These are phyloP conservation scores for Diarsia dahlii DNA, from an alignment of 2,888 invertebrate genomes.

Conservation along the genomic window DNA sequence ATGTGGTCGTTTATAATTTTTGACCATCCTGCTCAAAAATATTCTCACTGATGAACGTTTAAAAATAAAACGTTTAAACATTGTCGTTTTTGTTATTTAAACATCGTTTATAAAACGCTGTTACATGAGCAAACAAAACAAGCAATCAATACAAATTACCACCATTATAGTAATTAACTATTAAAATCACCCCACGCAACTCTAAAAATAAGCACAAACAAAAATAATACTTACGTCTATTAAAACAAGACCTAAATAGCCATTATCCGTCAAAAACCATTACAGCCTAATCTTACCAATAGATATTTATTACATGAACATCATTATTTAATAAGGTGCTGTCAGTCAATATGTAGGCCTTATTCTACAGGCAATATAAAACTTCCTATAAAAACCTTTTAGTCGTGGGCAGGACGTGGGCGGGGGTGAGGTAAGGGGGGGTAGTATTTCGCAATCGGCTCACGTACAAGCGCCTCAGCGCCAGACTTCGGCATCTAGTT, in stretches of 20 bases:
- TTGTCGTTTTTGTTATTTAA: no score
- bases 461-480: conserved; percentile 71
- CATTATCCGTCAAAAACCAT: neutral
- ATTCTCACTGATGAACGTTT: no score
- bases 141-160: conserved; percentile 10
- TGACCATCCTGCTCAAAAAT: neutral
- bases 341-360: conserved; percentile 48
- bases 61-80: neutral
- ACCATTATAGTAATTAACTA: conserved; percentile 11
- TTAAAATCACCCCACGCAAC: neutral
- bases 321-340: conserved; percentile 44
- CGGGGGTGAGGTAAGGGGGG: conserved; percentile 31
- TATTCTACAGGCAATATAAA: conserved; percentile 44
- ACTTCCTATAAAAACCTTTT: conserved; percentile 64
- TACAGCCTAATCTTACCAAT: conserved; percentile 1
- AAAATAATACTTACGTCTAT: neutral
- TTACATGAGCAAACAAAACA: neutral
- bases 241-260: conserved; percentile 15
- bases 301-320: conserved; percentile 29
- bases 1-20: neutral
- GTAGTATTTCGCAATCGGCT: conserved; percentile 66
- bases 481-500: conserved; percentile 67
- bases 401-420: conserved; percentile 56
- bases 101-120: no score
- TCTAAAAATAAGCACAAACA: conserved; percentile 12